phyloP scores from a whole-genome alignment of 2,113 vertebrate genomes.

The Pagrus major region DNA sequence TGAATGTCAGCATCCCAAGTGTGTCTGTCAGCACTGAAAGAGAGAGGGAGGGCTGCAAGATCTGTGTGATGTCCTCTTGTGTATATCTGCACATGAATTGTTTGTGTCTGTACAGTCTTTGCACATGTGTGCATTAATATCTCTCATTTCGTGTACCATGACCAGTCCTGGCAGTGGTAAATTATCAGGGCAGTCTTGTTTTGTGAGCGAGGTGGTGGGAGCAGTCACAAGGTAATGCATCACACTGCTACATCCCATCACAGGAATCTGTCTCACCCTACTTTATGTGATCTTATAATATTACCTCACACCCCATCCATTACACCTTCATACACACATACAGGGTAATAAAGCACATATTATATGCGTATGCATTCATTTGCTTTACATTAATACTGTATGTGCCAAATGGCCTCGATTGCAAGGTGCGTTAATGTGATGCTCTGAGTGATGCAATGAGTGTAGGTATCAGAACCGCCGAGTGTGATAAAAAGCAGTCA shows the following conservation, averaged over 20 bases:
- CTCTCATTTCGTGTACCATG: background rate
- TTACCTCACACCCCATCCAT: conserved; percentile 7
- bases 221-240: background rate
- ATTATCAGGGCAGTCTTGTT: conserved; percentile 4
- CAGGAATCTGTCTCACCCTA: background rate
- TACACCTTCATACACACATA: background rate
- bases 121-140: background rate
- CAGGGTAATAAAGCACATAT: background rate
- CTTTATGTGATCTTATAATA: background rate
- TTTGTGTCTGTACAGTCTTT: background rate
- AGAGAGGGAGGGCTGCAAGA: background rate
- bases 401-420: background rate
- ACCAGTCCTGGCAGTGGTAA: background rate
- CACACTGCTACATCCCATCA: background rate
- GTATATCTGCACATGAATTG: background rate
- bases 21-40: conserved; percentile 17
- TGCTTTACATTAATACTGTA: conserved; percentile 7
- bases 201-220: conserved; percentile 7
- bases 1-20: conserved; percentile 29
- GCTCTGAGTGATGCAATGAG: background rate
- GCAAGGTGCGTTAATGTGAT: conserved; percentile 8
- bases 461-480: conserved; percentile 3
- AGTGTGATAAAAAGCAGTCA: background rate
- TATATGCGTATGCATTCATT: background rate
- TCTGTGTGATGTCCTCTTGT: background rate